A percentile compares a stretch with the other conserved stretches of the same genome.
Conservation (phyloP, 37 sponge, comb jelly and placozoan species). For the Ephydatia muelleri region DNA sequence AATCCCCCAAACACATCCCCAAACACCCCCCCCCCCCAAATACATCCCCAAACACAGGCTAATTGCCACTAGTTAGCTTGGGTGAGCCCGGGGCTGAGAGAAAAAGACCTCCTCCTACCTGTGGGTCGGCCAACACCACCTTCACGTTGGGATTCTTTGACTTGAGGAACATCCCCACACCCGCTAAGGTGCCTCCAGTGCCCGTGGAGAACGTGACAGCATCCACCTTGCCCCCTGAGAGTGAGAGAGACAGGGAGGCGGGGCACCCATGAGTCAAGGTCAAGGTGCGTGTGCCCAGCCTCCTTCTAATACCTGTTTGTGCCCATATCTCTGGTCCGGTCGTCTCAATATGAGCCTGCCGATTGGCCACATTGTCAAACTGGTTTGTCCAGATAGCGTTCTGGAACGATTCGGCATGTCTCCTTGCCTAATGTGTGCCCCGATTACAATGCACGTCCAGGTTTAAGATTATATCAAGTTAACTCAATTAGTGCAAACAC, state of each 20-base stretch:
- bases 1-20: not conserved
- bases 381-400: constrained; percentile 94
- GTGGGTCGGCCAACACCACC: constrained; percentile 84
- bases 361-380: constrained; percentile 90
- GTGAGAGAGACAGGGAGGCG: not conserved
- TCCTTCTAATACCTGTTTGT: constrained; percentile 55
- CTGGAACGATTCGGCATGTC: constrained; percentile 64
- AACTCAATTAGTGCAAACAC: not conserved
- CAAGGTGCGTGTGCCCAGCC: no score
- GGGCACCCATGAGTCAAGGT: not conserved
- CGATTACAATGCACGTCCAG: not conserved
- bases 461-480: not conserved
- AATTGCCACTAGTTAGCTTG: no score
- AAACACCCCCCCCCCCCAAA: no score
- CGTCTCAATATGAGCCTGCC: constrained; percentile 79
- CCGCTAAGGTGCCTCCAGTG: constrained; percentile 88
- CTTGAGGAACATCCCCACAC: constrained; percentile 82
- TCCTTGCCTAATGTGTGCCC: constrained; percentile 42
- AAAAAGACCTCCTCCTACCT: no score
- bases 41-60: no score
- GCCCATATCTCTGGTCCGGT: constrained; percentile 91
- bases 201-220: constrained; percentile 89
- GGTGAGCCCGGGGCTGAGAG: no score
- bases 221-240: constrained; percentile 74
- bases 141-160: constrained; percentile 67